Evolutionary conservation across 1,140 invertebrate species (phyloP), one percentile per base, ranked within the genome.

Genomic region (Hylyphantes graminicola): DNA sequence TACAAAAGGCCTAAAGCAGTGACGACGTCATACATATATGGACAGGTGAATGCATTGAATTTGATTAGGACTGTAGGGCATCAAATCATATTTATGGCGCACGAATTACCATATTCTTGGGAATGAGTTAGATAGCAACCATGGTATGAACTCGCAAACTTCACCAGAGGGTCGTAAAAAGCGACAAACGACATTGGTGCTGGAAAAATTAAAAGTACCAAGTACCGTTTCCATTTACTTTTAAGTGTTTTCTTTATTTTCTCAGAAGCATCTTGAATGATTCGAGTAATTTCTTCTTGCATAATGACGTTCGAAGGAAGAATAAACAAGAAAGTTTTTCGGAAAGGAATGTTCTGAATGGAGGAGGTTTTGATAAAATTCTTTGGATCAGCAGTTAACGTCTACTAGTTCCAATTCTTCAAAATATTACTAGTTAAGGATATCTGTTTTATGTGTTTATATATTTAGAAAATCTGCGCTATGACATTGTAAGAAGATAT

Each of bases 11-110:
- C 10, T 55, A 35, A 74, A 74, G 19, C 15, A 5, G 12, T 51
- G 19, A 57, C 10, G 72, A 57, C 53, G 72, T 55, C 54, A 55
- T 48, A 12, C 54, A 74, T 57, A 17, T 15, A 50, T 21, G 35
- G 54, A 57, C 72, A 74, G 72, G 72, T 74, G 72, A 74, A 35
- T 57, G 72, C 72, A 74, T 74, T 74, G 72, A 74, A 57, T 74
- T 57, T 21, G 72, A 74, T 74, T 74, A 59, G 15, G 55, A 74
- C 55, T 15, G 35, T 7, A 19, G 15, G 72, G 55, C 54, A 74
- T 74, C 21, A 74, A 74, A 74, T 53, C 55, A 13, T 57, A 57
- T 74, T 74, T 74, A 74, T 74, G 54, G 54, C 13, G 51, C 11
- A 12, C 55, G 53, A 17, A 74, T 74, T 74, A 74, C 17, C 72